These are phyloP conservation scores for Apodemus sylvaticus DNA, from an alignment of 2,113 vertebrate species.

Conservation along the genomic window DNA sequence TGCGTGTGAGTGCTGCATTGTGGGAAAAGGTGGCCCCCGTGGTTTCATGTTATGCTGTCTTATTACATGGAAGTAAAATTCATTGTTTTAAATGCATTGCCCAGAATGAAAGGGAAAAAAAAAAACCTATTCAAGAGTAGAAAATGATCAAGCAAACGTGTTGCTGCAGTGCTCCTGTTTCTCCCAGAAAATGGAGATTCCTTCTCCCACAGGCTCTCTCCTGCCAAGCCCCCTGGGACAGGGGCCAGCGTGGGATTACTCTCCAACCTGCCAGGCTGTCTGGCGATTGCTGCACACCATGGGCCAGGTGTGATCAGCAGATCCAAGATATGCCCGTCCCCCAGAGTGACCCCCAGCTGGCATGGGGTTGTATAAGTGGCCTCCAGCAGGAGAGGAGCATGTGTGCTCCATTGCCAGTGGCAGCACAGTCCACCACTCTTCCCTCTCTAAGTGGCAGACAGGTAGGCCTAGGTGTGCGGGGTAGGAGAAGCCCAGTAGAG, in stretches of 20 bases:
- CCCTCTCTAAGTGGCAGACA: constrained; percentile 84
- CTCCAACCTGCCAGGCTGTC: constrained; percentile 83
- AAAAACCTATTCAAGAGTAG: constrained; percentile 30
- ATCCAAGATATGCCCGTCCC: constrained; percentile 82
- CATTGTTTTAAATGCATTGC: constrained; percentile 67
- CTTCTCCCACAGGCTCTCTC: constrained; percentile 83
- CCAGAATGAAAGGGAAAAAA: constrained; percentile 52
- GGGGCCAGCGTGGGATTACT: constrained; percentile 84
- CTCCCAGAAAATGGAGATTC: constrained; percentile 84
- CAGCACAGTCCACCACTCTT: constrained; percentile 80
- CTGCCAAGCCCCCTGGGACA: constrained; percentile 83
- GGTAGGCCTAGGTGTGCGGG: constrained; percentile 82
- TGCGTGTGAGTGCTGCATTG: constrained; percentile 9
- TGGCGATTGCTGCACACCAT: constrained; percentile 83
- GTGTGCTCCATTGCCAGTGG: constrained; percentile 79
- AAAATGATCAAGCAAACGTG: constrained; percentile 73
- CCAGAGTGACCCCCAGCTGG: constrained; percentile 83
- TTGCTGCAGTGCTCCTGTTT: constrained; percentile 81
- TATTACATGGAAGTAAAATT: constrained; percentile 34
- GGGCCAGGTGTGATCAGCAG: constrained; percentile 84
- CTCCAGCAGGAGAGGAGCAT: constrained; percentile 82
- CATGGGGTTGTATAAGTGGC: constrained; percentile 82
- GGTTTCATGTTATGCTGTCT: constrained; percentile 3
- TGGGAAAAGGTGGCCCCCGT: constrained; percentile 8
- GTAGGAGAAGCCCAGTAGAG: constrained; percentile 69